Base-by-base conservation (phyloP, 1,140 invertebrate genomes). In the Drosophila orena region DNA sequence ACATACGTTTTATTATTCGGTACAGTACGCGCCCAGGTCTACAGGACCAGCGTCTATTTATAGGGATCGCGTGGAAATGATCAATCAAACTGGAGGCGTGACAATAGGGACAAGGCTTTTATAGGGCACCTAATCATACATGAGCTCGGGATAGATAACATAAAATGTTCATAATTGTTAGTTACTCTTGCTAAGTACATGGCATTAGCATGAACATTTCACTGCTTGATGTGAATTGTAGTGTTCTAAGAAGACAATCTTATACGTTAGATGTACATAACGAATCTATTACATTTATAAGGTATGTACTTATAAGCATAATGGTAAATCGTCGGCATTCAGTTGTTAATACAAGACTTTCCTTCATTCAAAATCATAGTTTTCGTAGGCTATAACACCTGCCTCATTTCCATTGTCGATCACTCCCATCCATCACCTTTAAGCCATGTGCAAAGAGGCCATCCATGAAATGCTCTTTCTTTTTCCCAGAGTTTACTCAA, bases 1-100 rank as follows among this genome's bases (percentile, higher is more conserved):
- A 43, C 46, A 44, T 40, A 20, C 62, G 42, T 69, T 47, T 68
- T 65, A 43, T 52, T 68, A 46, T 37, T 12, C 14, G 47, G 83
- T 86, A 86, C 83, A 88, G 83, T 86, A 81, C 83, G 69, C 43
- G 44, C 79, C 64, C 49, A 52, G 80, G 20, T 27, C 37, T n/a
- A 43, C 30, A 71, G 47, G 53, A 47, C 42, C 34, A 17, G 60
- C 43, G 24, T 47, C 56, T 42, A 42, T 69, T 47, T 44, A 57
- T 76, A 73, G 70, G 49, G 49, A 70, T 69, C 66, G 64, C 66
- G 66, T 70, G 66, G 66, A 55, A 56, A 70, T 57, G 66, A 70
- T 70, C 66, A 68, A 70, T 70, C 64, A 69, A 56, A 66, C 20
- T 43, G 64, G 62, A 52, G 59, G 64, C 64, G 60, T 68, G 64